Evolutionary conservation across 2,888 invertebrate genomes (phyloP).

Genomic region (Romanomermis culicivorax): DNA sequence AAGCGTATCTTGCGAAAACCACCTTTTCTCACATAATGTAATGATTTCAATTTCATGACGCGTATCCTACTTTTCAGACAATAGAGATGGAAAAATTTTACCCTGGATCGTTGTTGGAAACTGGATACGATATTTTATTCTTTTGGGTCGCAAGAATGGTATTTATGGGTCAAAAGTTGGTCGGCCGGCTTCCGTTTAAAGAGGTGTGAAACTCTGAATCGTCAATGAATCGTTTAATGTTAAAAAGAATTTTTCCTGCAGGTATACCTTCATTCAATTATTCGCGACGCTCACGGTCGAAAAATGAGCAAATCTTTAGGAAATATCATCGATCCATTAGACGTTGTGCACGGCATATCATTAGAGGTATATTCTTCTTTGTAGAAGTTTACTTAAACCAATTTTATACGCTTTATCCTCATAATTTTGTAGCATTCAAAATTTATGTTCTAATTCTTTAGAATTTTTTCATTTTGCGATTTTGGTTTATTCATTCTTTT

Average conservation of each 20-base stretch:
- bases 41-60: too few species aligned
- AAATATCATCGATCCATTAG: conserved; percentile 89
- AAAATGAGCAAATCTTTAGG: conserved; percentile 99
- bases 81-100: conserved; percentile 56
- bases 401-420: too few species aligned
- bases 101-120: conserved; percentile 66
- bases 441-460: too few species aligned
- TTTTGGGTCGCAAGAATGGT: conserved; percentile 99
- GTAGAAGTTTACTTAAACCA: too few species aligned
- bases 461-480: too few species aligned
- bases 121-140: conserved; percentile 88
- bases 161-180: conserved; percentile 73
- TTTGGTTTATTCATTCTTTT: not conserved
- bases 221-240: not conserved
- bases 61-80: conserved; percentile 38
- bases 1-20: not conserved
- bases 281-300: conserved; percentile 86
- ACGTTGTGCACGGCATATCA: conserved; percentile 68
- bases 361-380: conserved; percentile 44
- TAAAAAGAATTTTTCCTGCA: conserved; percentile 29
- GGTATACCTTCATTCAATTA: conserved; percentile 84
- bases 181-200: conserved; percentile 73
- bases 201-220: conserved; percentile 26
- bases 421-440: too few species aligned
- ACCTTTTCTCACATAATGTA: too few species aligned